Evolutionary conservation across 2,888 invertebrate genomes (phyloP), one percentile per base, ranked within the genome.

Genomic region (Mylabris sibirica): DNA sequence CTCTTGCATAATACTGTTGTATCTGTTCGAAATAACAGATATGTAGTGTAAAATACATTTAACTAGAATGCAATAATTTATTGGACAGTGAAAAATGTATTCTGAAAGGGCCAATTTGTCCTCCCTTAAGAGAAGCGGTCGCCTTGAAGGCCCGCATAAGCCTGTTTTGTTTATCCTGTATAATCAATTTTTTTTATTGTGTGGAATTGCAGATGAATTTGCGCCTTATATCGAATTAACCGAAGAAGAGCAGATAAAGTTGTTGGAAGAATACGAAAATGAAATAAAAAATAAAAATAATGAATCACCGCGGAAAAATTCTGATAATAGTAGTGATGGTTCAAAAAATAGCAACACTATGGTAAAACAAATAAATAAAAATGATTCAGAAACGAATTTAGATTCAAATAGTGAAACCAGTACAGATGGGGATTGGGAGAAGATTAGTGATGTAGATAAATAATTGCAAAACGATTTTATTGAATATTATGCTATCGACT

Each of bases 181-280:
- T n/a, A n/a, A n/a, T n/a, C n/a, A n/a, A n/a, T n/a, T n/a, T n/a
- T n/a, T 35, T 59, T 59, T 4, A 63, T 35, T 22, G 24, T 44
- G 34, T 57, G 3, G 14, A 41, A 35, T 84, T 86, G 74, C 85
- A 88, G 90, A 90, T 85, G 90, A 90, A 81, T 90, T 91, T 84
- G 87, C 89, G 53, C 84, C 87, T 75, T 88, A 90, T 81, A 87
- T 91, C 67, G 91, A 91, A 83, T 83, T 92, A 65, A 89, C 91
- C 4, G 92, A 92, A 83, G 92, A 91, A 83, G 90, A 92, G 78
- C 91, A 92, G 81, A 91, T 86, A 4, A 84, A 90, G 76, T 85
- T 92, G 65, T 83, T 92, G 77, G 89, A 90, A 78, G 89, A 91
- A 79, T 92, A 92, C 81, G 91, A 92, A 81, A 88, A 86, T 69